Evolutionary conservation across 2,113 vertebrate genomes (phyloP).

Genomic region (Macroglossus sobrinus): DNA sequence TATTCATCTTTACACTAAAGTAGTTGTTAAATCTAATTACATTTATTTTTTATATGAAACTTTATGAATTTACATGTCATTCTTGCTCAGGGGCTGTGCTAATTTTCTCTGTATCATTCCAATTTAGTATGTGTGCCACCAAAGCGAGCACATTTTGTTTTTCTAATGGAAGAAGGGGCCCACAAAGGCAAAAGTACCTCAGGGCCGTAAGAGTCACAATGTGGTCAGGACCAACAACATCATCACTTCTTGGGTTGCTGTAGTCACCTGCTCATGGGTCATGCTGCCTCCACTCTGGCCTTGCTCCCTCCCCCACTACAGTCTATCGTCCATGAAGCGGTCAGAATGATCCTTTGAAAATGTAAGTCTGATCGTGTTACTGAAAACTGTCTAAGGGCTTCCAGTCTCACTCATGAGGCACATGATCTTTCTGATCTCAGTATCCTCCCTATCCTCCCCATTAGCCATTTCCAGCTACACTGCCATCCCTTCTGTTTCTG

Average conservation of each 20-base stretch:
- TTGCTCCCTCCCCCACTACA: too few species aligned
- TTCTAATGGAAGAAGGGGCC: not conserved
- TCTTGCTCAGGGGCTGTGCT: too few species aligned
- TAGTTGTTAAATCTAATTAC: not conserved
- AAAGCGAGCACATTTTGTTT: too few species aligned
- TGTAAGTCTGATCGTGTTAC: not conserved
- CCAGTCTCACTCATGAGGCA: not conserved
- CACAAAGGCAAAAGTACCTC: too few species aligned
- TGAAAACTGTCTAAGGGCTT: not conserved
- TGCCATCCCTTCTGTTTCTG: not conserved
- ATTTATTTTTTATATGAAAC: too few species aligned
- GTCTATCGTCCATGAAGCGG: not conserved
- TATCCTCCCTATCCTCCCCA: not conserved
- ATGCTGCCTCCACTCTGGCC: not conserved
- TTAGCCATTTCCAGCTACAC: not conserved
- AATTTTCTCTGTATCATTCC: too few species aligned
- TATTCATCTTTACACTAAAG: not conserved
- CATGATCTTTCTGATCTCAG: not conserved
- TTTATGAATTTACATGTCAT: too few species aligned
- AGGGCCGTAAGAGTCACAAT: not conserved
- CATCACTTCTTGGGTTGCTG: not conserved
- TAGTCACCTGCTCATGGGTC: accelerated
- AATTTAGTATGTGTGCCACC: too few species aligned
- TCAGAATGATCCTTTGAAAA: not conserved
- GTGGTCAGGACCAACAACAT: not conserved